Evolutionary conservation across 2,888 invertebrate genomes (phyloP).

Genomic region (Dasypolia templi): DNA sequence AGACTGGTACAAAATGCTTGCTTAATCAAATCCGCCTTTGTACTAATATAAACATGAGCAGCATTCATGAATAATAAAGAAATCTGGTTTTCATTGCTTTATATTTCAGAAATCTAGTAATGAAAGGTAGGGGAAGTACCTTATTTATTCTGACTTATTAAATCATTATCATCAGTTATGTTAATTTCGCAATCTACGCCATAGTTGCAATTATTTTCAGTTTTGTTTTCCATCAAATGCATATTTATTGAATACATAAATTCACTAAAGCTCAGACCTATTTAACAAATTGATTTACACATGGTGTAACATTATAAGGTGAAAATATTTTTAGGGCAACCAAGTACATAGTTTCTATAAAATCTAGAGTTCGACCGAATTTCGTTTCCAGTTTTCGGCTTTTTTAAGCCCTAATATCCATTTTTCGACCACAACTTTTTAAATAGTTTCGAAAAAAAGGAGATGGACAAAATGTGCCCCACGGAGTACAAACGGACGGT

Average conservation of each 20-base stretch:
- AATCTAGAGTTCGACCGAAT: too few relatives aligned
- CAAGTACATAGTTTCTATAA: not conserved
- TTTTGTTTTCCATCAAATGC: conserved; percentile 26
- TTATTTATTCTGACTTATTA: conserved; percentile 20
- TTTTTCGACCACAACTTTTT: too few relatives aligned
- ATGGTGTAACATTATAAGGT: not conserved
- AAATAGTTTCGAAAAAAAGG: too few relatives aligned
- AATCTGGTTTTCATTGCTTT: not conserved
- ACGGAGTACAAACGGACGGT: too few relatives aligned
- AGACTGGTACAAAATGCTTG: not conserved
- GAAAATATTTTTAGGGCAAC: not conserved
- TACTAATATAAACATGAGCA: not conserved
- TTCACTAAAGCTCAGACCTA: conserved; percentile 1
- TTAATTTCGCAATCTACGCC: conserved; percentile 21
- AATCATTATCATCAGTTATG: conserved; percentile 41
- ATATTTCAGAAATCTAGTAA: not conserved
- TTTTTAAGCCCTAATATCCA: too few relatives aligned
- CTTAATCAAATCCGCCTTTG: not conserved
- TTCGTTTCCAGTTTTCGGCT: too few relatives aligned
- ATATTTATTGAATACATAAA: conserved; percentile 46
- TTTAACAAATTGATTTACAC: too few relatives aligned
- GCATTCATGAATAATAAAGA: not conserved
- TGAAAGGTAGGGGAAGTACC: not conserved
- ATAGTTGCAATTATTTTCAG: conserved; percentile 30
- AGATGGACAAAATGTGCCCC: too few relatives aligned